Evolutionary conservation across 2,888 invertebrate genomes (phyloP), one percentile per base, ranked within the genome.

Genomic region (Dryomyza anilis): DNA sequence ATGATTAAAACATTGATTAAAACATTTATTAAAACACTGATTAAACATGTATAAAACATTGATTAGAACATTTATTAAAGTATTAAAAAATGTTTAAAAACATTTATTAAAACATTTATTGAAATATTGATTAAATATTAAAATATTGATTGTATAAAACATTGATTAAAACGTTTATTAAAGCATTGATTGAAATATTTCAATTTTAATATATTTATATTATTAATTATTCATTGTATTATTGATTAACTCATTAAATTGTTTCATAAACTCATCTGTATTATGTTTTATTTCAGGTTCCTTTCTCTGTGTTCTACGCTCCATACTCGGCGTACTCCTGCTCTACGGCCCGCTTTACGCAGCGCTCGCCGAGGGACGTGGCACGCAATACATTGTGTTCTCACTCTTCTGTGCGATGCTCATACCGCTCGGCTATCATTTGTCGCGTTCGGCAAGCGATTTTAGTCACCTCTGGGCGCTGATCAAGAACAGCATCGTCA

Each of bases 331-430:
- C 16, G 88, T 96, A 2, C 86, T 90, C 63, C 85, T 94, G 29
- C 85, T 98, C 3, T 95, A 92, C 74, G 95, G 95, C 0, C 92
- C 95, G 69, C 92, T 93, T 0, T 96, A 93, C 76, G 94, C 94
- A 55, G 95, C 93, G 0, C 84, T 97, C 30, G 88, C 90, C 59
- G 96, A 96, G 80, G 87, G 89, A 45, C 89, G 93, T 81, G 89
- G 91, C 67, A 92, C 95, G 0, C 96, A 96, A 78, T 95, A 96
- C 77, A 90, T 96, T 60, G 85, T 96, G 2, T 98, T 98, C 81
- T 98, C 98, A 0, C 93, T 98, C 73, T 98, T 96, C 82, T 94
- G 94, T 79, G 96, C 94, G 7, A 86, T 96, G 53, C 85, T 96
- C 3, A 92, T 97, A 0, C 90, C 96, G 0, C 86, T 93, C 58